phyloP scores from a whole-genome alignment of 2,888 invertebrate species.

The Dryocosmus kuriphilus region DNA sequence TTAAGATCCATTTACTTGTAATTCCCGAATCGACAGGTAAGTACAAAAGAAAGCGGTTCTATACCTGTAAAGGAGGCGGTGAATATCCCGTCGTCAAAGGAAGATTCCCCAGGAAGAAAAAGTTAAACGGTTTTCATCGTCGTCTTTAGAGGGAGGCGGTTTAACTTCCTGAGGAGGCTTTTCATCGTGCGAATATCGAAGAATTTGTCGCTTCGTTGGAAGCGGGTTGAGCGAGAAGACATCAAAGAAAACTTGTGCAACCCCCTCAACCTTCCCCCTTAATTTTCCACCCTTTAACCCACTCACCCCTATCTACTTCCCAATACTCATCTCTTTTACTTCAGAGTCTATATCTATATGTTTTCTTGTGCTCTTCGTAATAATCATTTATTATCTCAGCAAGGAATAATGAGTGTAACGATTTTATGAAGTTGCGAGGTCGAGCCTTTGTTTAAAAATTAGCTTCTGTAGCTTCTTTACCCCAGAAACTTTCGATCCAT shows the following conservation, averaged over 20 bases:
- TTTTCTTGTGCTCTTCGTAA: constrained; percentile 59
- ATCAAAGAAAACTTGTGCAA: constrained; percentile 71
- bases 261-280: constrained; percentile 51
- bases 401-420: constrained; percentile 70
- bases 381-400: constrained; percentile 76
- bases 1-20: not conserved
- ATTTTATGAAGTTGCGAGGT: constrained; percentile 72
- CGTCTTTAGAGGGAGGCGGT: constrained; percentile 49
- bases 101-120: constrained; percentile 48
- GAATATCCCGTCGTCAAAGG: constrained; percentile 47
- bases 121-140: constrained; percentile 55
- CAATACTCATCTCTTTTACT: constrained; percentile 41
- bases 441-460: constrained; percentile 77
- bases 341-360: constrained; percentile 39
- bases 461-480: constrained; percentile 60
- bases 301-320: constrained; percentile 49
- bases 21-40: constrained; percentile 39
- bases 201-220: constrained; percentile 76
- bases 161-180: constrained; percentile 68
- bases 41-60: constrained; percentile 29
- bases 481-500: not conserved
- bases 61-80: constrained; percentile 26
- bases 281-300: constrained; percentile 45
- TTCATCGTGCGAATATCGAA: constrained; percentile 76
- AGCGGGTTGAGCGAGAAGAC: constrained; percentile 70